Evolutionary conservation across 2,888 invertebrate species (phyloP).

Genomic region (Metalampra italica): DNA sequence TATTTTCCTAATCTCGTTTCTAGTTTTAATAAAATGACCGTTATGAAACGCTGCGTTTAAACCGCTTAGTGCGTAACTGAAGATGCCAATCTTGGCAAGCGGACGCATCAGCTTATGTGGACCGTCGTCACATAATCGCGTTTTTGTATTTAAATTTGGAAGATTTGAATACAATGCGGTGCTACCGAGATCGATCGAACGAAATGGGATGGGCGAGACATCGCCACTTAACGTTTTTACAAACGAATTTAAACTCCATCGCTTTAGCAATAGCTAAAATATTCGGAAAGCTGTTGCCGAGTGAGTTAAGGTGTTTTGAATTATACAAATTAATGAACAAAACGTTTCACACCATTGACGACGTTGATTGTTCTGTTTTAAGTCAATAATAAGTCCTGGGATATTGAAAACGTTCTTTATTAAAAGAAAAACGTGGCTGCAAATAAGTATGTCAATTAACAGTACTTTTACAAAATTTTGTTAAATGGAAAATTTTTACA

Average conservation of each 20-base stretch:
- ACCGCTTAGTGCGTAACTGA: constrained; percentile 39
- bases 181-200: constrained; percentile 63
- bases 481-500: no score
- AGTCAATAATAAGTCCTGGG: constrained; percentile 27
- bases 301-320: background rate
- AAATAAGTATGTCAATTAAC: no score
- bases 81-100: constrained; percentile 58
- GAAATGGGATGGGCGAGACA: constrained; percentile 62
- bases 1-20: no score
- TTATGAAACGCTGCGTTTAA: constrained; percentile 18
- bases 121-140: constrained; percentile 73
- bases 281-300: background rate
- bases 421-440: no score
- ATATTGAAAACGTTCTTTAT: constrained; percentile 8
- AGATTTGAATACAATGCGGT: constrained; percentile 75
- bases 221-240: constrained; percentile 18
- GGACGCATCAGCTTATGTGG: constrained; percentile 60
- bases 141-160: constrained; percentile 74
- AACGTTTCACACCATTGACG: constrained; percentile 52
- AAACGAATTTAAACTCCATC: constrained; percentile 10
- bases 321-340: constrained; percentile 17
- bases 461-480: no score
- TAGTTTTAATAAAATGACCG: no score
- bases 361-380: constrained; percentile 41
- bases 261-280: constrained; percentile 3